These are phyloP conservation scores for Zele albiditarsus DNA, from an alignment of 2,888 invertebrate species.

Conservation along the genomic window DNA sequence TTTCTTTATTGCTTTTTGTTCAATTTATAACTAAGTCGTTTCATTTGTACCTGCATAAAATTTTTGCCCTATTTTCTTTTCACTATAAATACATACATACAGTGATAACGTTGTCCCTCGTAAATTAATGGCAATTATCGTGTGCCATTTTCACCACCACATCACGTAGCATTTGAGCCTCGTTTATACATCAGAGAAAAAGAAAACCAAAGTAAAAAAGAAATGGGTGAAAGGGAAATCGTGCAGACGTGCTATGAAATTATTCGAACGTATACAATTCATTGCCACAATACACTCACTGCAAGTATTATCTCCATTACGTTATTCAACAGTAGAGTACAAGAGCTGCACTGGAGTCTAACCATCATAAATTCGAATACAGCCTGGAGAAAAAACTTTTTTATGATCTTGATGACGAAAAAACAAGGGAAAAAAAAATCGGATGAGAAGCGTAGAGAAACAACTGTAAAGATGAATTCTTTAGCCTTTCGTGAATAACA, in stretches of 20 bases:
- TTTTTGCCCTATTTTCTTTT: neutral
- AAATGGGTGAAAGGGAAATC: neutral
- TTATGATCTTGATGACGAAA: neutral
- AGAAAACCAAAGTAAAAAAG: neutral
- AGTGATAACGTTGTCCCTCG: neutral
- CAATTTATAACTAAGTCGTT: neutral
- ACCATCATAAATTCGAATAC: constrained; percentile 1
- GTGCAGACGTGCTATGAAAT: neutral
- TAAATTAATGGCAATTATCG: constrained; percentile 31
- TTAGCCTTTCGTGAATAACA: neutral
- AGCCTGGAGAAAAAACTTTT: neutral
- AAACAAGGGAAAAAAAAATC: neutral
- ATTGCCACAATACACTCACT: neutral
- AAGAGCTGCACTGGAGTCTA: neutral
- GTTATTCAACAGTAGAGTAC: neutral
- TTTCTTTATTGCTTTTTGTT: neutral
- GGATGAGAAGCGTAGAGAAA: neutral
- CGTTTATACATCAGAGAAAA: constrained; percentile 7
- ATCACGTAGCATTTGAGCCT: constrained; percentile 18
- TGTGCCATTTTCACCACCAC: constrained; percentile 10
- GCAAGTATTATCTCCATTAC: neutral
- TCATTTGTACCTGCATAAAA: neutral
- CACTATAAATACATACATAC: neutral
- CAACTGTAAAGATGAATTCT: neutral
- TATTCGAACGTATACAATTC: neutral